Conservation (phyloP, 2,797 vertebrate genomes). For the Gymnodraco acuticeps region DNA sequence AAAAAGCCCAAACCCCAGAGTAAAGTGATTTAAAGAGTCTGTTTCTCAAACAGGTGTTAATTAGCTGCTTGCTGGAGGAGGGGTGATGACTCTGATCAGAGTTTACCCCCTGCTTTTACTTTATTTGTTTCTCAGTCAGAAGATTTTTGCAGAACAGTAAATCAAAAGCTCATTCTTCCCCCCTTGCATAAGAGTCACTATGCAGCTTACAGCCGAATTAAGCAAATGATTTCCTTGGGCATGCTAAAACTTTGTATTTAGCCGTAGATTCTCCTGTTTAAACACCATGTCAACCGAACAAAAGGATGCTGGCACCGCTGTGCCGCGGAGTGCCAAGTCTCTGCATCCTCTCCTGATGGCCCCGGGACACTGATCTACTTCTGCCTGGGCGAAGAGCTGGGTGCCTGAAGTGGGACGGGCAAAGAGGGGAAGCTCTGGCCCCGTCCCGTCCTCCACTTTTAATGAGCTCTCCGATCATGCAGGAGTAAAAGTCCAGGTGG, state of each 20-base stretch:
- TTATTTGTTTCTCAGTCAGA: slow-evolving; percentile 10
- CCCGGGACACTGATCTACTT: slow-evolving; percentile 50
- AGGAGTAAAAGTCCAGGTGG: slow-evolving; percentile 73
- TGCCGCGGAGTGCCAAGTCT: slow-evolving; percentile 18
- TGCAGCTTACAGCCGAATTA: background rate
- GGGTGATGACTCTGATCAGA: slow-evolving; percentile 48
- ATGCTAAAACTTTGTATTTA: background rate
- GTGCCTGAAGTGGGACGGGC: slow-evolving; percentile 78
- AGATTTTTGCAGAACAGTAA: slow-evolving; percentile 2
- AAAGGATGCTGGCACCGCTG: slow-evolving; percentile 24
- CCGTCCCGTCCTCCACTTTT: slow-evolving; percentile 74
- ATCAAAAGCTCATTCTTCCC: background rate
- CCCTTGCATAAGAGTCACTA: background rate
- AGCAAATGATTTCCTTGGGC: background rate
- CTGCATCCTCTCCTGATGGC: slow-evolving; percentile 47
- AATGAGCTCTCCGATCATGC: slow-evolving; percentile 75
- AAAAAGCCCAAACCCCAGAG: slow-evolving; percentile 32
- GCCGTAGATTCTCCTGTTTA: background rate
- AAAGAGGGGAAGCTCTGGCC: slow-evolving; percentile 65
- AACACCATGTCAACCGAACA: background rate
- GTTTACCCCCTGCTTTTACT: slow-evolving; percentile 14
- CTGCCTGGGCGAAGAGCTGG: slow-evolving; percentile 51
- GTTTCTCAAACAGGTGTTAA: slow-evolving; percentile 57
- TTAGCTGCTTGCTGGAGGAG: slow-evolving; percentile 58
- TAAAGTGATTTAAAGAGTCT: slow-evolving; percentile 32